Percentiles rank a stretch among this genome's conserved stretches.
Conservation (phyloP, 2,113 vertebrate genomes). For the Silurus glanis region DNA sequence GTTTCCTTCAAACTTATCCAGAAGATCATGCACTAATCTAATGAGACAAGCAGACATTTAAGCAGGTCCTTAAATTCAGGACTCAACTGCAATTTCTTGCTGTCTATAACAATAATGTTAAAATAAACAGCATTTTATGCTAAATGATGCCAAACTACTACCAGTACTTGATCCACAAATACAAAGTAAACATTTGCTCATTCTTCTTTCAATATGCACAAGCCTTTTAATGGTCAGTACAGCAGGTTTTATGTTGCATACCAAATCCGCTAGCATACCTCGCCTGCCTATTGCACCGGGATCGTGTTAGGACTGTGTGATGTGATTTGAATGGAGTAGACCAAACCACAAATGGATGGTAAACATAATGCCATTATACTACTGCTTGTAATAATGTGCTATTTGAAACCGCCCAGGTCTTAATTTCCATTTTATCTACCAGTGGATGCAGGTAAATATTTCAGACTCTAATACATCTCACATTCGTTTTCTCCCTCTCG, state of each 20-base stretch:
- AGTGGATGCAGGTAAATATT: background rate
- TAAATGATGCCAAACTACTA: too few relatives aligned
- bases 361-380: background rate
- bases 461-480: background rate
- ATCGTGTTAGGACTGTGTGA: background rate
- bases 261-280: background rate
- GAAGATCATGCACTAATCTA: background rate
- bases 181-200: constrained; percentile 22
- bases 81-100: background rate
- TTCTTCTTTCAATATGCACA: background rate
- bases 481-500: background rate
- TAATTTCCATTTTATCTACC: background rate
- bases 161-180: background rate
- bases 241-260: background rate
- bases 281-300: background rate
- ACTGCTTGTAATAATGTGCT: background rate
- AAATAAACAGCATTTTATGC: too few relatives aligned
- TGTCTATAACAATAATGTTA: background rate
- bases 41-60: background rate
- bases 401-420: background rate
- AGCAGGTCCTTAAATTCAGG: background rate
- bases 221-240: constrained; percentile 27
- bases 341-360: constrained; percentile 3
- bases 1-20: background rate
- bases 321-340: background rate